Base-by-base conservation (phyloP, 2,888 invertebrate genomes). In the Chironomus riparius region DNA sequence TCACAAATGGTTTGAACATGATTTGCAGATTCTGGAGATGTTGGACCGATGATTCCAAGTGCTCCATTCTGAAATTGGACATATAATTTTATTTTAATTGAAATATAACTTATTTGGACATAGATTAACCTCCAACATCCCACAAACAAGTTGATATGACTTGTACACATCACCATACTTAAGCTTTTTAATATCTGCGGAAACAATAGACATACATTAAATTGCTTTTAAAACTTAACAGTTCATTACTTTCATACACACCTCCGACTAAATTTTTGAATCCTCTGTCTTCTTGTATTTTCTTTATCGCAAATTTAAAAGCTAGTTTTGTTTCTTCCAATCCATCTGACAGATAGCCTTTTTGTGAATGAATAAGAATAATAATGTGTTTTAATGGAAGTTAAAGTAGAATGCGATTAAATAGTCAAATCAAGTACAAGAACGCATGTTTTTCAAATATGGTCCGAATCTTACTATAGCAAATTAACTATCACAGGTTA, bases 1-100 rank as follows among this genome's bases (percentile, higher is more conserved):
- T 94, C 91, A 79, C 94, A 92, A 78, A 95, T 89, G 68, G 94
- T 92, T 82, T 94, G 91, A 28, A 95, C 90, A 81, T 94, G 92
- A 76, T 89, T 88, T 21, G 93, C 87, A 0, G 91, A 87, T 77
- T 86, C 84, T 78, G 86, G 87, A 72, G 89, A 87, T 77, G 89
- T 88, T 0, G 96, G 95, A 0, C 97, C 96, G 80, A 97, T 91
- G 69, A 97, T 87, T 61, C 91, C 95, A 4, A 91, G 90, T 4
- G 95, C 86, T 77, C 93, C 93, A 77, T 86, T 86, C 88, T 86
- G 47, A 24, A 73, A 74, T 38, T 38, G 2, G 10, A 24, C n/a
- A 48, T 68, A n/a, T 10, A 6, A 2, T 10, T 21, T 21, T 24
- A 65, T 65, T 24, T 4, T 65, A 21, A 15, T 2, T 18, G 5